Base-by-base conservation (phyloP, 2,797 vertebrate species). In the Bradypodion pumilum region DNA sequence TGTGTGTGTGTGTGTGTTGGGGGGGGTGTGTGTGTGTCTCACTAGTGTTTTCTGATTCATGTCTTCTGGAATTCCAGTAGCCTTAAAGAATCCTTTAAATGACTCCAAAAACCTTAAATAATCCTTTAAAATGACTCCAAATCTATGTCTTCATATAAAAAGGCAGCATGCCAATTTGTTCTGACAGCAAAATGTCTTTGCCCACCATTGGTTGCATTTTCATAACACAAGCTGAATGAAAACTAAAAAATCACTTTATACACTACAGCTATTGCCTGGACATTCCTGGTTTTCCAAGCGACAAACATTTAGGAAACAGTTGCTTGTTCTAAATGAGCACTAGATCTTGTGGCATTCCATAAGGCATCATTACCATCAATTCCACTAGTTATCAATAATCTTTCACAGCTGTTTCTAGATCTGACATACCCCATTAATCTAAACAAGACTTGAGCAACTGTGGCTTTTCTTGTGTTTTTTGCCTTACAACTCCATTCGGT, bases 381-480 rank as follows among this genome's bases (percentile, higher is more conserved):
- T 70, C n/a, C 19, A 25, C 37, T 82, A 82, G 37, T 85, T 46
- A 49, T 12, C 16, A 76, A 40, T 1, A 62, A 1, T 0, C 27
- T 90, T 91, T 81, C 68, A 85, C 70, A 90, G 83, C 56, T 42
- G 81, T 74, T 65, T 4, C 35, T 75, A 0, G 4, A 75, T 74
- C 81, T 86, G 60, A 19, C 83, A 56, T 87, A 19, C 79, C 52
- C 70, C 86, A 86, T 81, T 84, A 86, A 59, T 56, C 19, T 56
- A 56, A 56, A 56, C 52, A 3, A 56, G 52, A 15, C 5, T 56
- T 56, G 52, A 19, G 52, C 19, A 56, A 56, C 21, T 15, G 5
- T 56, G 13, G 52, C 49, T 56, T 56, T 56, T 56, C 15, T 19
- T 56, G 52, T 56, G 52, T 56, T 56, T n/a, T 56, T 56, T 21